These are phyloP conservation scores for Nymphalis urticae DNA, from an alignment of 2,888 invertebrate genomes.

Conservation along the genomic window DNA sequence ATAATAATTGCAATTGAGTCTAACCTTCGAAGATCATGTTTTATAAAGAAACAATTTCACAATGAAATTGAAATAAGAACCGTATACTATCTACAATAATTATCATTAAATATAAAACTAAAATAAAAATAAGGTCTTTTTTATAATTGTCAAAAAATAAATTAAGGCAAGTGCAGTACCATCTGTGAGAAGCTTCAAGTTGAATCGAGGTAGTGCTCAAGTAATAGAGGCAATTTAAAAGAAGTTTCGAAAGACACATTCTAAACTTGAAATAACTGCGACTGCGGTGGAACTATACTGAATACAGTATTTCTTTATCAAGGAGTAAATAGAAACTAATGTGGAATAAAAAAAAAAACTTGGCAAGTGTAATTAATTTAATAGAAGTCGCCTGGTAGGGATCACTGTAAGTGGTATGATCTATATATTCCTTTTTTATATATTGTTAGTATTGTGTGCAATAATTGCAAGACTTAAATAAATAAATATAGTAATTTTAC, in stretches of 20 bases:
- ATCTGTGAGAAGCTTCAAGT: slow-evolving; percentile 14
- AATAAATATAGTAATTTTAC: too few relatives aligned
- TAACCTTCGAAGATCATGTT: too few relatives aligned
- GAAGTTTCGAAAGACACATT: slow-evolving; percentile 26
- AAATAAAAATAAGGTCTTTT: not conserved
- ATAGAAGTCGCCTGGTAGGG: too few relatives aligned
- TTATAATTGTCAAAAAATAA: not conserved
- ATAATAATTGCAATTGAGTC: too few relatives aligned
- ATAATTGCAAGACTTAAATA: too few relatives aligned
- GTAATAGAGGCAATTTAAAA: slow-evolving; percentile 25
- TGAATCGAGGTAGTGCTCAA: slow-evolving; percentile 20
- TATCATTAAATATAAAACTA: not conserved
- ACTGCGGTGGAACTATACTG: not conserved
- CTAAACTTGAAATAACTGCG: slow-evolving; percentile 20
- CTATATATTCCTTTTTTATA: too few relatives aligned
- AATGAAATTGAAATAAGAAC: too few relatives aligned
- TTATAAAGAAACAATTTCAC: too few relatives aligned
- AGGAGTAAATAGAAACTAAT: not conserved
- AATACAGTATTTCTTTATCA: not conserved
- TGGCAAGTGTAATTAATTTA: too few relatives aligned
- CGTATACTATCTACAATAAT: not conserved
- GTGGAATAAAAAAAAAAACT: not conserved
- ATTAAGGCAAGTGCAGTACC: not conserved
- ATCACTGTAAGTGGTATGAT: too few relatives aligned
- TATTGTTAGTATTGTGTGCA: too few relatives aligned